phyloP scores from a whole-genome alignment of 2,113 vertebrate genomes.

The Natator depressus region DNA sequence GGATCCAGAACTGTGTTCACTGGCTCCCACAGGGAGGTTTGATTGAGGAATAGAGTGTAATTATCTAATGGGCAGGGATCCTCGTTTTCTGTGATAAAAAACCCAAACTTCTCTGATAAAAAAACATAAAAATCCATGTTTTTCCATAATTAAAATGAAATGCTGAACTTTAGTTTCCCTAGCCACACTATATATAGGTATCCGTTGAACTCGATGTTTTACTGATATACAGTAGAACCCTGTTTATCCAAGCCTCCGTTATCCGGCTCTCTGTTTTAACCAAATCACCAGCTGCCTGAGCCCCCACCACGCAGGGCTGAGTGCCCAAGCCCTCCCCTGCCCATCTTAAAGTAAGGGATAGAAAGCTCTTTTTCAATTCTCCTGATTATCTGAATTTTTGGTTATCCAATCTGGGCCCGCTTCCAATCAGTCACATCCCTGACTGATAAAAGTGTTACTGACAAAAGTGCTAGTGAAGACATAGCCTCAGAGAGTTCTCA shows the following conservation, averaged over 20 bases:
- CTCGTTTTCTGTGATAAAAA: too few relatives aligned
- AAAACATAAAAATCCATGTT: neutral
- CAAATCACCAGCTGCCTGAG: neutral
- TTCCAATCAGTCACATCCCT: too few relatives aligned
- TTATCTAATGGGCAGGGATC: neutral
- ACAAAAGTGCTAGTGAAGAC: too few relatives aligned
- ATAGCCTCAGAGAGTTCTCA: neutral
- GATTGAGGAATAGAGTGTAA: neutral
- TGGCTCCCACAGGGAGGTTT: neutral
- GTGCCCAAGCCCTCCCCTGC: neutral
- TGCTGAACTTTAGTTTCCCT: neutral
- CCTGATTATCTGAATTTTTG: neutral
- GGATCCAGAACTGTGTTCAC: neutral
- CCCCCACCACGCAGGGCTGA: neutral
- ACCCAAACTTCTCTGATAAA: neutral
- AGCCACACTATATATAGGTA: neutral
- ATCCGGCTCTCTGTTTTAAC: neutral
- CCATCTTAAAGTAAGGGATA: neutral
- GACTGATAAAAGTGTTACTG: too few relatives aligned
- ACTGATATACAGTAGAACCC: neutral
- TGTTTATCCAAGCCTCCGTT: neutral
- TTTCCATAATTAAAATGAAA: neutral
- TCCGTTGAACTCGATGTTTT: neutral
- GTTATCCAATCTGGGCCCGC: neutral
- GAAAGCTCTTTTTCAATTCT: neutral